Evolutionary conservation across 2,888 invertebrate species (phyloP).

Genomic region (Campoplex nolae): DNA sequence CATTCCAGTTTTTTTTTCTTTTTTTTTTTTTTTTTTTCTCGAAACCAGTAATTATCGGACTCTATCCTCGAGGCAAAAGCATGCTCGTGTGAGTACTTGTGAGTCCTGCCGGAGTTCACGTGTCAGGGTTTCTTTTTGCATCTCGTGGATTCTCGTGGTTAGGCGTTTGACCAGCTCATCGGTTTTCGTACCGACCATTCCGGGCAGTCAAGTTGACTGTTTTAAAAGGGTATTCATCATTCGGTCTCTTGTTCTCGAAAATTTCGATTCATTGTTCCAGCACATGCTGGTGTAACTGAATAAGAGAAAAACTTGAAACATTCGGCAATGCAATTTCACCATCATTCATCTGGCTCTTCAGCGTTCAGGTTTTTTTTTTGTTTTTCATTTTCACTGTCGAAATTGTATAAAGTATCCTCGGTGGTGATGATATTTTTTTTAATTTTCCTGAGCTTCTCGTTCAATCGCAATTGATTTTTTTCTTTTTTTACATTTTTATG

Average conservation of each 20-base stretch:
- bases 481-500: background rate
- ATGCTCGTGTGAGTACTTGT: background rate
- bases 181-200: slow-evolving; percentile 5
- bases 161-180: slow-evolving; percentile 42
- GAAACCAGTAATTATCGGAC: slow-evolving; percentile 62
- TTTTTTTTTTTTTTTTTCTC: slow-evolving; percentile 19
- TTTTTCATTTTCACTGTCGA: background rate
- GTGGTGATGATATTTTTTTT: too few relatives aligned
- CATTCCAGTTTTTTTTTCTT: background rate
- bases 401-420: background rate
- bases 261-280: slow-evolving; percentile 12
- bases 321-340: background rate
- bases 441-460: too few relatives aligned
- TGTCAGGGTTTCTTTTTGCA: slow-evolving; percentile 31
- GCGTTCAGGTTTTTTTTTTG: background rate
- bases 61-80: background rate
- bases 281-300: background rate
- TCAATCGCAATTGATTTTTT: too few relatives aligned
- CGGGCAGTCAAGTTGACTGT: slow-evolving; percentile 26
- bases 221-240: slow-evolving; percentile 10
- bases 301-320: background rate
- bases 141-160: slow-evolving; percentile 39
- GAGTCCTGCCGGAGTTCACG: slow-evolving; percentile 5
- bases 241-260: slow-evolving; percentile 14
- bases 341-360: background rate